phyloP scores from a whole-genome alignment of 2,888 invertebrate genomes.

The Clanis bilineata region DNA sequence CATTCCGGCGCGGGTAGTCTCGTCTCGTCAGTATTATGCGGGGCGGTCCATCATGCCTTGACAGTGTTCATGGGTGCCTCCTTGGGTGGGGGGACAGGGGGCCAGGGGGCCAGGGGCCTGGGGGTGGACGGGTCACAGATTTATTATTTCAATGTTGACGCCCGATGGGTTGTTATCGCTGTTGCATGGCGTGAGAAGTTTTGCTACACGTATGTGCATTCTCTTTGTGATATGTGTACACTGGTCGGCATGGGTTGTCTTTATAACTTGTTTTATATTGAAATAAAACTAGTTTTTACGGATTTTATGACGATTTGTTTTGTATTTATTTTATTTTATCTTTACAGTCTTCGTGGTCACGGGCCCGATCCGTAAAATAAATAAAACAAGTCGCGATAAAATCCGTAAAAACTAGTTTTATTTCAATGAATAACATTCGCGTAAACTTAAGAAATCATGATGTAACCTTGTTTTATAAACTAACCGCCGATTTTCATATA shows the following conservation, averaged over 20 bases:
- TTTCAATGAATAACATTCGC: no score
- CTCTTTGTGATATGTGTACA: not conserved
- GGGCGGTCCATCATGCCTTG: constrained; percentile 87
- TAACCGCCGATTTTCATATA: no score
- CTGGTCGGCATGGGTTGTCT: not conserved
- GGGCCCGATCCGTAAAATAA: no score
- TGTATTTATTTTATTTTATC: no score
- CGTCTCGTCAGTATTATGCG: constrained; percentile 89
- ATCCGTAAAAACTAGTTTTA: no score
- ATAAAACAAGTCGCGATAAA: no score
- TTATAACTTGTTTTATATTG: no score
- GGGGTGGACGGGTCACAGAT: constrained; percentile 58
- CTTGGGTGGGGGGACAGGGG: constrained; percentile 58
- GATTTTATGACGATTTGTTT: no score
- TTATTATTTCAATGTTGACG: constrained; percentile 76
- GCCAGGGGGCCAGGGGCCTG: constrained; percentile 32
- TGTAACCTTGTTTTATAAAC: no score
- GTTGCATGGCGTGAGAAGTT: not conserved
- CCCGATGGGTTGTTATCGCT: constrained; percentile 53
- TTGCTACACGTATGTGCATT: not conserved
- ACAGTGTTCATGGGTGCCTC: constrained; percentile 84
- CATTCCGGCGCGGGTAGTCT: constrained; percentile 86
- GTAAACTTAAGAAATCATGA: no score
- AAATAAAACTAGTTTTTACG: no score
- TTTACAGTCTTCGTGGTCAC: no score